These are phyloP conservation scores for Mormyrus hasselquistii DNA, from an alignment of 2,797 vertebrate species.

Conservation along the genomic window DNA sequence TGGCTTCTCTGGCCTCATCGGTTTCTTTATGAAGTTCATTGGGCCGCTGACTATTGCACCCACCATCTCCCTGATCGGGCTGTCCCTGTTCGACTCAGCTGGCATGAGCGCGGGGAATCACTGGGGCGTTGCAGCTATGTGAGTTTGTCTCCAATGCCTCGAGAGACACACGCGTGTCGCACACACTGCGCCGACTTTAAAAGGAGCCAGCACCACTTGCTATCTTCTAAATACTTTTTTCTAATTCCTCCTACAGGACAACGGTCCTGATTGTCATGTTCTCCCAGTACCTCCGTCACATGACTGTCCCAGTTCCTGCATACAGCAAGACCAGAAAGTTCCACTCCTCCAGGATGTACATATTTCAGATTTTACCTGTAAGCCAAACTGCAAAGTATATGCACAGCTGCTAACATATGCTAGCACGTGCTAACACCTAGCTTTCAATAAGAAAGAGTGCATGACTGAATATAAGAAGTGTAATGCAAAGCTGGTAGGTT, in stretches of 20 bases:
- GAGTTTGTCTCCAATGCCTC: slow-evolving; percentile 43
- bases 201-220: not conserved
- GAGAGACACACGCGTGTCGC: not conserved
- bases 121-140: slow-evolving; percentile 86
- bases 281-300: slow-evolving; percentile 87
- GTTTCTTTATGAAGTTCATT: slow-evolving; percentile 87
- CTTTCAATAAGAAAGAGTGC: not conserved
- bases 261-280: slow-evolving; percentile 82
- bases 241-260: slow-evolving; percentile 63
- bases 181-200: not conserved
- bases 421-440: not conserved
- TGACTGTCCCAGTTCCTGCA: slow-evolving; percentile 67
- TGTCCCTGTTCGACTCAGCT: slow-evolving; percentile 82
- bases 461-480: not conserved
- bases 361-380: slow-evolving; percentile 96
- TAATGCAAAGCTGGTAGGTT: not conserved
- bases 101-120: slow-evolving; percentile 79
- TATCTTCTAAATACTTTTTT: not conserved
- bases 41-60: slow-evolving; percentile 92
- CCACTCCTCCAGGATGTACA: slow-evolving; percentile 60
- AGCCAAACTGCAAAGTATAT: slow-evolving; percentile 30
- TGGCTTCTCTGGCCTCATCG: slow-evolving; percentile 89
- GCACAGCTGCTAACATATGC: not conserved
- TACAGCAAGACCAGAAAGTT: slow-evolving; percentile 69
- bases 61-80: slow-evolving; percentile 83